These are phyloP conservation scores for Sus scrofa DNA, from an alignment of 2,113 vertebrate genomes.

Conservation along the genomic window DNA sequence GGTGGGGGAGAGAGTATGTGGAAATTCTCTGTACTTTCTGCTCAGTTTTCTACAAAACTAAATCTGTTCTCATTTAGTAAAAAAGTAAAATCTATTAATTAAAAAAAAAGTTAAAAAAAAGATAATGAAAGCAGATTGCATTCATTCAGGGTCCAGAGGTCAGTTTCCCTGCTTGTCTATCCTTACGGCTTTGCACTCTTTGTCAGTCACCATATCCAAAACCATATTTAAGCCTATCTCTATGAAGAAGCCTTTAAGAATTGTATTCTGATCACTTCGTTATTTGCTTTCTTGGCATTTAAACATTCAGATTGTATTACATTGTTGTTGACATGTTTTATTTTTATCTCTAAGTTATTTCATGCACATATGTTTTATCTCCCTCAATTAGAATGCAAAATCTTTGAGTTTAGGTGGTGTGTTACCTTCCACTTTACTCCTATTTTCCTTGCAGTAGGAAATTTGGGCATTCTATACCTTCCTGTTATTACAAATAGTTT, in stretches of 20 bases:
- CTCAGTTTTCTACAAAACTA: background rate
- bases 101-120: background rate
- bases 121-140: background rate
- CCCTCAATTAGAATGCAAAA: constrained; percentile 62
- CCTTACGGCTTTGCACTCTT: background rate
- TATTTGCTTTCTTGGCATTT: constrained; percentile 76
- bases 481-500: background rate
- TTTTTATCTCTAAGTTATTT: constrained; percentile 80
- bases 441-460: background rate
- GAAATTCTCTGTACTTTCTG: background rate
- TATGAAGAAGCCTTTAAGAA: constrained; percentile 50
- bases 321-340: constrained; percentile 79
- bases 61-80: constrained; percentile 10
- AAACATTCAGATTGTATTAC: constrained; percentile 76
- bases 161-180: background rate
- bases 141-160: background rate
- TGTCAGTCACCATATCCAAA: background rate
- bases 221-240: constrained; percentile 40
- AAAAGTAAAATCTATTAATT: constrained; percentile 45
- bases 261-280: constrained; percentile 66
- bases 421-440: constrained; percentile 59
- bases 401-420: constrained; percentile 44
- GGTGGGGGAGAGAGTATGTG: background rate
- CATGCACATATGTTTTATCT: constrained; percentile 77
- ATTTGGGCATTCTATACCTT: background rate